Evolutionary conservation across 2,113 vertebrate genomes (phyloP).

Genomic region (Muntiacus reevesi): DNA sequence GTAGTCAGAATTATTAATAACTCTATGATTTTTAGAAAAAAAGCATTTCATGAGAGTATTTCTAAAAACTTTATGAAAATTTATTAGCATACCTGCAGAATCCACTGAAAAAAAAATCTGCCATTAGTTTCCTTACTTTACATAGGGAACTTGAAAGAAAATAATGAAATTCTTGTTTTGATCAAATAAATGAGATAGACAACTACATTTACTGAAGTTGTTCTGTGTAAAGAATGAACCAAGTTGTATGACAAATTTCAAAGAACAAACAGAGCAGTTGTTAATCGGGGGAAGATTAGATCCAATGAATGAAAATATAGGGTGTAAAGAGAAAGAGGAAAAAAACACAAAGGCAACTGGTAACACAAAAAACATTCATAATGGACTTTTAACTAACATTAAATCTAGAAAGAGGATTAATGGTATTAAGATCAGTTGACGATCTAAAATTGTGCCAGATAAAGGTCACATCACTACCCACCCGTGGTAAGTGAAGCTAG

Average conservation of each 20-base stretch:
- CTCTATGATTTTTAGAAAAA: background rate
- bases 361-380: background rate
- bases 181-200: background rate
- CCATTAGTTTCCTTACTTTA: background rate
- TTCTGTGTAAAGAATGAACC: background rate
- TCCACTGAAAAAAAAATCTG: background rate
- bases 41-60: background rate
- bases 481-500: background rate
- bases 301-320: background rate
- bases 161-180: background rate
- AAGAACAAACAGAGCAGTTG: background rate
- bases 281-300: slow-evolving; percentile 2
- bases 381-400: background rate
- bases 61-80: background rate
- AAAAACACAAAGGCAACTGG: background rate
- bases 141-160: background rate
- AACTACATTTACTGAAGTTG: background rate
- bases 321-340: background rate
- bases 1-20: background rate
- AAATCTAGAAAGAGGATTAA: background rate
- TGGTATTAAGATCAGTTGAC: background rate
- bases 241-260: background rate
- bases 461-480: background rate
- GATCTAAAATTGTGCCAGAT: background rate
- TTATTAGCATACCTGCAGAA: background rate